phyloP scores from a whole-genome alignment of 2,797 vertebrate species.

The Brachymystax lenok region DNA sequence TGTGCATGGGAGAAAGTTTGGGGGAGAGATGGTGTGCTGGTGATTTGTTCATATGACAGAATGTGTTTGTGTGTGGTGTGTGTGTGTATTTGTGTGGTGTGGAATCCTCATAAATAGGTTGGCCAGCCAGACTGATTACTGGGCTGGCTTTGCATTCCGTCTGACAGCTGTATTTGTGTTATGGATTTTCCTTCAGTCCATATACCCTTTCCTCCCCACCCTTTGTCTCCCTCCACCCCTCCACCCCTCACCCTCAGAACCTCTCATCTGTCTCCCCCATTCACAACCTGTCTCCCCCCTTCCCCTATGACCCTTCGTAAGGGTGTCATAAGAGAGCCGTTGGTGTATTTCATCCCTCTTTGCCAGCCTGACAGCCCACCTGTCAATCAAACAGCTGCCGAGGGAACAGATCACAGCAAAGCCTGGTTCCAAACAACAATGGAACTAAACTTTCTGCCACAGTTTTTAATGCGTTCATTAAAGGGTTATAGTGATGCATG shows the following conservation, averaged over 20 bases:
- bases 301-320: constrained; percentile 67
- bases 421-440: constrained; percentile 66
- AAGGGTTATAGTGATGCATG: constrained; percentile 58
- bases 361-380: constrained; percentile 76
- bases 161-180: constrained; percentile 85
- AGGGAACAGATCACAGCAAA: constrained; percentile 70
- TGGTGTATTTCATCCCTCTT: constrained; percentile 78
- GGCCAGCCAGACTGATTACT: constrained; percentile 52
- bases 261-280: constrained; percentile 51
- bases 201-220: constrained; percentile 61
- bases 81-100: neutral
- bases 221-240: constrained; percentile 28
- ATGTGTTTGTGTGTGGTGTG: neutral
- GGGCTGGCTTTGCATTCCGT: constrained; percentile 72
- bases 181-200: constrained; percentile 83
- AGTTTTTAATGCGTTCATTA: constrained; percentile 67
- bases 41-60: neutral
- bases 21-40: neutral
- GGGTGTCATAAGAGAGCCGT: constrained; percentile 77
- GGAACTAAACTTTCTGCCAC: constrained; percentile 69
- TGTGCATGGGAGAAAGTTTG: neutral
- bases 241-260: constrained; percentile 26
- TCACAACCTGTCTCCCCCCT: constrained; percentile 35
- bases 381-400: constrained; percentile 71
- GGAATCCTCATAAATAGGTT: constrained; percentile 52